phyloP scores from a whole-genome alignment of 2,888 invertebrate genomes.

The Oligia fasciuncula region DNA sequence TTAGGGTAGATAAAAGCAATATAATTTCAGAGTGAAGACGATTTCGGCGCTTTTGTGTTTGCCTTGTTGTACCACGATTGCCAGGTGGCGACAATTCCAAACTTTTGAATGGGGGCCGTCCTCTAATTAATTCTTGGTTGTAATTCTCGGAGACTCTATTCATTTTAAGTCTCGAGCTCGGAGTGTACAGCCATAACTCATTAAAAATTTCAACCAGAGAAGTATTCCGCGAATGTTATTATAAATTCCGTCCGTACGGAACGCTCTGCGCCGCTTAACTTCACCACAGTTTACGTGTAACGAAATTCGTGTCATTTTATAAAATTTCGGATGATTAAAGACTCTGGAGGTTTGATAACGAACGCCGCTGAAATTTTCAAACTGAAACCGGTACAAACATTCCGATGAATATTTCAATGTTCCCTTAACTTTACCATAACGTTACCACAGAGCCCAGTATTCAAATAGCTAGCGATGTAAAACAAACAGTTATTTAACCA shows the following conservation, averaged over 20 bases:
- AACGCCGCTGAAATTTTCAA: conserved; percentile 64
- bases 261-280: conserved; percentile 62
- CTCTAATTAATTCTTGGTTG: conserved; percentile 81
- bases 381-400: conserved; percentile 49
- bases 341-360: conserved; percentile 63
- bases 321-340: conserved; percentile 66
- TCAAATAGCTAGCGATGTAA: conserved; percentile 32
- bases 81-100: conserved; percentile 80
- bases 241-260: conserved; percentile 68
- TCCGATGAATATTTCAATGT: conserved; percentile 53
- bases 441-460: conserved; percentile 42
- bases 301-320: conserved; percentile 68
- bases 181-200: conserved; percentile 72
- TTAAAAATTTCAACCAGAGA: conserved; percentile 76
- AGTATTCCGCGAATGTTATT: conserved; percentile 72
- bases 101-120: conserved; percentile 77
- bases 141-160: conserved; percentile 73
- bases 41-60: conserved; percentile 72
- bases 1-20: conserved; percentile 72
- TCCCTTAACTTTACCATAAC: conserved; percentile 38
- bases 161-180: conserved; percentile 70
- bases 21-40: conserved; percentile 70
- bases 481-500: conserved; percentile 39
- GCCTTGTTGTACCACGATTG: conserved; percentile 72
- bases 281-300: conserved; percentile 65